These are phyloP conservation scores for Cheilosia soror DNA, from an alignment of 2,888 invertebrate genomes.

Conservation along the genomic window DNA sequence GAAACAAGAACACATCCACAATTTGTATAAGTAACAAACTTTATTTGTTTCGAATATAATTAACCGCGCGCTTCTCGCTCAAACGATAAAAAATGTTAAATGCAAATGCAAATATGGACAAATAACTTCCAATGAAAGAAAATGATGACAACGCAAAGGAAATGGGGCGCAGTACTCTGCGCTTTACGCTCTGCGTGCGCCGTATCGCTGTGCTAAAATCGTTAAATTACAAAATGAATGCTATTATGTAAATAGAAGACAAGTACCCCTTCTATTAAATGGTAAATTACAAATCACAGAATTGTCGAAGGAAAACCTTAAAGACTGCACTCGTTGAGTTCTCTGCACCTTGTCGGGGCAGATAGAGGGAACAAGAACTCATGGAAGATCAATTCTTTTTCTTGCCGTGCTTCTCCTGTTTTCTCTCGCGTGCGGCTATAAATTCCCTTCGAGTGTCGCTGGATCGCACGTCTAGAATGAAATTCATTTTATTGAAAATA, in stretches of 20 bases:
- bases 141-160: constrained; percentile 30
- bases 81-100: constrained; percentile 31
- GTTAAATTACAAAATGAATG: constrained; percentile 63
- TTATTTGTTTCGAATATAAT: constrained; percentile 47
- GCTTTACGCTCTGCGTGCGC: not conserved
- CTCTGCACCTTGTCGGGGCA: constrained; percentile 5
- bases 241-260: constrained; percentile 46
- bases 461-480: constrained; percentile 92
- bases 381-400: constrained; percentile 77
- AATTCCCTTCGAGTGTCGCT: constrained; percentile 93
- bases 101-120: constrained; percentile 46
- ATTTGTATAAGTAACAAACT: constrained; percentile 46
- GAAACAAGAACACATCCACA: not conserved
- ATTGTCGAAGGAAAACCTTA: constrained; percentile 70
- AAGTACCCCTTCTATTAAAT: constrained; percentile 53
- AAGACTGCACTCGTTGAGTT: constrained; percentile 42
- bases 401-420: constrained; percentile 79
- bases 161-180: not conserved
- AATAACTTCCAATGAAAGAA: constrained; percentile 33
- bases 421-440: constrained; percentile 88
- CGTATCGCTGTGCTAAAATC: constrained; percentile 19
- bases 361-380: constrained; percentile 3
- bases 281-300: constrained; percentile 75
- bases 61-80: constrained; percentile 27
- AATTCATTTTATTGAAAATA: constrained; percentile 94